Evolutionary conservation across 2,888 invertebrate genomes (phyloP).

Genomic region (Byasa hedistus): DNA sequence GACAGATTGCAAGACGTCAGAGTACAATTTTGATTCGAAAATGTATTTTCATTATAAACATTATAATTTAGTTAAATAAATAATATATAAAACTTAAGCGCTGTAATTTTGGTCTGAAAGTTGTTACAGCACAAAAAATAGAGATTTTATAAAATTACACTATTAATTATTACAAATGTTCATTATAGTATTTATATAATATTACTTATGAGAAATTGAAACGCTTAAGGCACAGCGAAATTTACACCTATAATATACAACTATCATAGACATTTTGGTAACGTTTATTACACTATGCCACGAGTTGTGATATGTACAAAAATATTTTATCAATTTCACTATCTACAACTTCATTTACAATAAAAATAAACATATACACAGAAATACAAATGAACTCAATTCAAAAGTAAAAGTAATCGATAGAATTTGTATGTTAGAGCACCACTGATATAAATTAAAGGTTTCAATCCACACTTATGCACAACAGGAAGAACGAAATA

Average conservation of each 20-base stretch:
- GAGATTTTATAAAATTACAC: conserved; percentile 65
- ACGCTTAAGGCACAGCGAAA: conserved; percentile 79
- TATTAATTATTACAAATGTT: conserved; percentile 55
- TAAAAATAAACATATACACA: conserved; percentile 33
- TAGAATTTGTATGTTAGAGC: conserved; percentile 36
- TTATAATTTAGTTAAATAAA: conserved; percentile 33
- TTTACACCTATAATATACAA: conserved; percentile 67
- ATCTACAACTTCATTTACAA: conserved; percentile 48
- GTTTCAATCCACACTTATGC: conserved; percentile 3
- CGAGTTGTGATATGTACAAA: conserved; percentile 79
- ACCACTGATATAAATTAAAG: conserved; percentile 34
- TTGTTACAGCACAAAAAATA: conserved; percentile 55
- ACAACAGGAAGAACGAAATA: background rate
- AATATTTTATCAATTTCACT: conserved; percentile 69
- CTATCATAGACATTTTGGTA: conserved; percentile 71
- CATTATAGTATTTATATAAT: conserved; percentile 46
- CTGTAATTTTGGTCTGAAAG: conserved; percentile 49
- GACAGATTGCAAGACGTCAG: conserved; percentile 5
- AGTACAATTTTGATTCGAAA: conserved; percentile 11
- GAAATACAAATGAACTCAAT: conserved; percentile 32
- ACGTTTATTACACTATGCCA: conserved; percentile 63
- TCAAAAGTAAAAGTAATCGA: conserved; percentile 30
- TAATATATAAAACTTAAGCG: conserved; percentile 35
- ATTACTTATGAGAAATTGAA: conserved; percentile 74
- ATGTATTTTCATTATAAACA: conserved; percentile 19